A percentile compares a stretch with the other conserved stretches of the same genome.
Conservation (phyloP, 2,113 vertebrate genomes). For the Oreamnos americanus region DNA sequence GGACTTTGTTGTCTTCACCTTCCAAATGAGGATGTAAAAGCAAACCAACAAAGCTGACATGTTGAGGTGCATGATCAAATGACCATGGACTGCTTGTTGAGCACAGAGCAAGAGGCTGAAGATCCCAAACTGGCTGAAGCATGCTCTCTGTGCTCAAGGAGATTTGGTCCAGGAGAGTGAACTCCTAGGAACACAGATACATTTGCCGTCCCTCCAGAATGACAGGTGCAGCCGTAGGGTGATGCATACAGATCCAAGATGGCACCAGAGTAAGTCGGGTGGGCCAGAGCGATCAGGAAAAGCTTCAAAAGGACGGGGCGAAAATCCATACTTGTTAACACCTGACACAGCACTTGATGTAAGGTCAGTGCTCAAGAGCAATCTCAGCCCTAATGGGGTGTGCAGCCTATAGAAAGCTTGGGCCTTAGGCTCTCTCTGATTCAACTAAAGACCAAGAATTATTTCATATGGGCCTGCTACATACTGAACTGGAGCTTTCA, state of each 20-base stretch:
- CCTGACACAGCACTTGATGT: not conserved
- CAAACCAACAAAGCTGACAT: not conserved
- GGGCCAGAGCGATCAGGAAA: not conserved
- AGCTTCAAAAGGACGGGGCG: not conserved
- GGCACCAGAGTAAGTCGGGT: not conserved
- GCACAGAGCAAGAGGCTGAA: not conserved
- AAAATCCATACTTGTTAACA: not conserved
- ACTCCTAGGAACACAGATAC: no score
- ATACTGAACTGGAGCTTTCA: not conserved
- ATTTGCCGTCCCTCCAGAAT: not conserved
- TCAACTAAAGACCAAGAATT: not conserved
- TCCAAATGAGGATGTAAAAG: not conserved
- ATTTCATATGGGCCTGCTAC: not conserved
- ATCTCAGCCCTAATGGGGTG: accelerated
- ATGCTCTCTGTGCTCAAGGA: not conserved
- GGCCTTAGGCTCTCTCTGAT: not conserved
- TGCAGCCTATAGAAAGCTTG: not conserved
- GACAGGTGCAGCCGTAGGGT: accelerated
- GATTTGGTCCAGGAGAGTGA: not conserved
- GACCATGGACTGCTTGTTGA: not conserved
- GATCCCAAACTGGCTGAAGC: not conserved
- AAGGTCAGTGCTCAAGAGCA: not conserved
- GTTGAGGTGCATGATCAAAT: not conserved
- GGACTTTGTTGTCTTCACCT: not conserved
- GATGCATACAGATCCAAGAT: not conserved